These are phyloP conservation scores for Callaeas wilsoni DNA, from an alignment of 2,113 vertebrate genomes.

Conservation along the genomic window DNA sequence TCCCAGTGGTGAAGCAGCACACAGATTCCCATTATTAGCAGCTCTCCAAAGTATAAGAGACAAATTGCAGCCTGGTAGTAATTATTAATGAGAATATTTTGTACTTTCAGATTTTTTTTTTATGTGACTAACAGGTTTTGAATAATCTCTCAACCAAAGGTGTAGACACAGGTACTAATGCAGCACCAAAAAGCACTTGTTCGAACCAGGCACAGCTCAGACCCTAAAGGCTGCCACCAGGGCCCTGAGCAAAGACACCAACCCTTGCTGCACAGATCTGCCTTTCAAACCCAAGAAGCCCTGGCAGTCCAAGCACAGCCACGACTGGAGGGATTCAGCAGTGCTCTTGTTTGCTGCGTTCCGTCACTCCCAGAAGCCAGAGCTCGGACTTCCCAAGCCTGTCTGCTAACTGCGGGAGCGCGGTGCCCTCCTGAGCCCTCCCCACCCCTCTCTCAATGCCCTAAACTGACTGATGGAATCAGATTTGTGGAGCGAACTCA, in stretches of 20 bases:
- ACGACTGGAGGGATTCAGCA: neutral
- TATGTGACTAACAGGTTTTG: neutral
- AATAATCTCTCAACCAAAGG: neutral
- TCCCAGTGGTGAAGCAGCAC: neutral
- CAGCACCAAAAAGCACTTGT: accelerated
- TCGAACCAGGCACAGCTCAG: neutral
- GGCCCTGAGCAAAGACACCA: neutral
- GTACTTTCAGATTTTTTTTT: neutral
- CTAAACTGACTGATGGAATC: slow-evolving; percentile 33
- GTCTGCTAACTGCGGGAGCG: neutral
- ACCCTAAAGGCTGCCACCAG: neutral
- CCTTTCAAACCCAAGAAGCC: neutral
- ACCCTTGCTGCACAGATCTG: neutral
- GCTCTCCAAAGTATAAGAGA: neutral
- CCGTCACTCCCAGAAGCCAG: neutral
- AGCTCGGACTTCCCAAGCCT: neutral
- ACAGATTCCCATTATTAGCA: neutral
- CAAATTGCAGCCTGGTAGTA: neutral
- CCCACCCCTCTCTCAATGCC: slow-evolving; percentile 37
- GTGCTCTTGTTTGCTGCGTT: neutral
- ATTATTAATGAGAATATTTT: neutral
- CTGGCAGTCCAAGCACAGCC: neutral
- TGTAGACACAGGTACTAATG: neutral
- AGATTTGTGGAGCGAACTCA: slow-evolving; percentile 42
- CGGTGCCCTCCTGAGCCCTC: neutral